Evolutionary conservation across 2,797 vertebrate genomes (phyloP), one percentile per base, ranked within the genome.

Genomic region (Rousettus madagascariensis): DNA sequence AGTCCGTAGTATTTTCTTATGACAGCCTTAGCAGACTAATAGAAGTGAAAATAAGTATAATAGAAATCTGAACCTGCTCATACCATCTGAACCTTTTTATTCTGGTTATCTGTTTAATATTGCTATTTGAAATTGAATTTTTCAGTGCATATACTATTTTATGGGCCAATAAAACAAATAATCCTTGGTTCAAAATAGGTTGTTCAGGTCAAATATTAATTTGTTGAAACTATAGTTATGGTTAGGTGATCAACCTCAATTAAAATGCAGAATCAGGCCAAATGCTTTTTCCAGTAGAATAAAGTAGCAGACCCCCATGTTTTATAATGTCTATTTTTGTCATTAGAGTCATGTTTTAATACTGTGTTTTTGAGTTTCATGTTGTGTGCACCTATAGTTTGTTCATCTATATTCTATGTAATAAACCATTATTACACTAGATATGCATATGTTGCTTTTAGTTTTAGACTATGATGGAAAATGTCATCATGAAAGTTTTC

Each of bases 141-240:
- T 91, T 87, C 20, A 53, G 4, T 49, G 36, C 6, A 83, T 19
- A 68, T 91, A 11, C 13, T 89, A 83, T 95, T 95, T 94, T 77
- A 83, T 51, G 84, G 83, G 78, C 91, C 94, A 93, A 61, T 30
- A 43, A 87, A 95, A 86, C 82, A 83, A 91, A 95, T 95, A 96
- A 89, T 79, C 36, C 17, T 41, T 41, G 33, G 49, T 72, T 94
- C 4, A 53, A 88, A 65, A 89, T 57, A 85, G 90, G 28, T 49
- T 89, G 19, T n/a, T 82, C 36, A 57, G 33, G 46, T 55, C 33
- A 94, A 71, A 74, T 75, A 82, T 77, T 88, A 92, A 90, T 43
- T 72, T 72, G 43, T 24, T 89, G 36, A 33, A 85, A 38, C 43
- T 82, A 55, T 36, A 53, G 16, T 80, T 85, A 88, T 77, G 28